Conservation (phyloP, 2,797 vertebrate genomes). For the Oreochromis grahami region DNA sequence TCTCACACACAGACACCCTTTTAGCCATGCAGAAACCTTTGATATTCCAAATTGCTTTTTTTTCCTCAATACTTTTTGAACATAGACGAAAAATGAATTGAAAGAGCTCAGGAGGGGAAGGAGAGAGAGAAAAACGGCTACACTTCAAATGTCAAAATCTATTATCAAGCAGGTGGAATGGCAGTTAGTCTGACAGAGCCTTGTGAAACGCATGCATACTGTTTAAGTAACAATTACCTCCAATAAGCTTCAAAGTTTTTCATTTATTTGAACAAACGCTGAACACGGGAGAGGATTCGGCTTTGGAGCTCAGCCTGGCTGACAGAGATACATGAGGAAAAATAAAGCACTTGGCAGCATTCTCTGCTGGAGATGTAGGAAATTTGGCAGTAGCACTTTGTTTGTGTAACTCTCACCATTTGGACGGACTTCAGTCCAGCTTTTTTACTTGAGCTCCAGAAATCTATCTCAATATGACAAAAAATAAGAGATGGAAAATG, state of each 20-base stretch:
- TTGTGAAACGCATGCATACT: background rate
- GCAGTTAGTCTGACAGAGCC: background rate
- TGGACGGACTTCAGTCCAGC: slow-evolving; percentile 19
- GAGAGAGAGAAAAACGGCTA: background rate
- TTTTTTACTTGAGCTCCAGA: background rate
- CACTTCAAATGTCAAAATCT: slow-evolving; percentile 8
- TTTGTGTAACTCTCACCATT: slow-evolving; percentile 29
- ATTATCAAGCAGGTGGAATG: slow-evolving; percentile 31
- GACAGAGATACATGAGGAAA: slow-evolving; percentile 20
- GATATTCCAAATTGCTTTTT: slow-evolving; percentile 26
- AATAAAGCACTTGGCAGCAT: slow-evolving; percentile 17
- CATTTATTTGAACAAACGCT: slow-evolving; percentile 8
- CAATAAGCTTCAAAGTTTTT: slow-evolving; percentile 24
- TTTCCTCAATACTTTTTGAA: slow-evolving; percentile 5
- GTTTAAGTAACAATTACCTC: slow-evolving; percentile 21
- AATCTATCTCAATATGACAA: slow-evolving; percentile 7
- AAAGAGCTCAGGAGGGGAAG: background rate
- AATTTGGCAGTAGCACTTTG: slow-evolving; percentile 1
- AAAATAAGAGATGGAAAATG: background rate
- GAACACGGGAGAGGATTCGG: slow-evolving; percentile 1
- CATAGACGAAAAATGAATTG: background rate
- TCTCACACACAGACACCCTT: background rate
- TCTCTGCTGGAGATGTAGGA: background rate
- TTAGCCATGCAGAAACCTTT: slow-evolving; percentile 8
- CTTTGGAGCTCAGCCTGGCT: slow-evolving; percentile 25